Evolutionary conservation across 2,113 vertebrate species (phyloP), one percentile per base, ranked within the genome.

Genomic region (Stictonetta naevosa): DNA sequence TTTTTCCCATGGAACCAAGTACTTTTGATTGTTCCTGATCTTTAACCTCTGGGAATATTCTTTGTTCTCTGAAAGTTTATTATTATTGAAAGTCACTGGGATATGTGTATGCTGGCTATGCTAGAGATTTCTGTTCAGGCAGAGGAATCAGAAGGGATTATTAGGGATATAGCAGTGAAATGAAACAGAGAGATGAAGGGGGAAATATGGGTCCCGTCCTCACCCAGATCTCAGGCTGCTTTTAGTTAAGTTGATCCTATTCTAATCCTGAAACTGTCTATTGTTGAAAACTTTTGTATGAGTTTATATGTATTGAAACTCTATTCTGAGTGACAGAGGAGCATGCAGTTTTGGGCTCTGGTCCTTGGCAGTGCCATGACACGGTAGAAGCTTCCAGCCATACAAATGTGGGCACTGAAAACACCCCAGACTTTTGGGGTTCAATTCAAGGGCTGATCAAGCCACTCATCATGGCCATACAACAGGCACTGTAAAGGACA

Each of bases 21-120:
- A 33, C 26, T 94, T 83, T 44, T 69, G 88, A 87, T 86, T 89
- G 34, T 92, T 87, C 36, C 77, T 91, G 86, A 92, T 96, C 64
- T 66, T 92, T 83, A 89, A 91, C 60, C 87, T 91, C 71, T 0
- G 0, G 38, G 58, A 84, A 72, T 90, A 84, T 78, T 86, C 88
- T 95, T 95, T 92, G 81, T 88, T 92, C 77, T 93, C 63, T 62
- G 48, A 73, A 62, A 53, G 48, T 89, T 93, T 94, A 66, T 92
- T 94, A 66, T 92, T 91, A 74, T 38, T 90, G 58, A 91, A 96
- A 96, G 53, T 79, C 1, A 0, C 59, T 59, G 63, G 50, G 71
- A 55, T 94, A 76, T 82, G 93, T 84, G 44, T 42, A 23, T 8
- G 13, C 48, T 74, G 69, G 31, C 50, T 92, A 89, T 88, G 69